Percentiles rank a stretch among this genome's conserved stretches.
These are phyloP conservation scores for Eublepharis macularius DNA, from an alignment of 2,113 vertebrate genomes.

Conservation along the genomic window DNA sequence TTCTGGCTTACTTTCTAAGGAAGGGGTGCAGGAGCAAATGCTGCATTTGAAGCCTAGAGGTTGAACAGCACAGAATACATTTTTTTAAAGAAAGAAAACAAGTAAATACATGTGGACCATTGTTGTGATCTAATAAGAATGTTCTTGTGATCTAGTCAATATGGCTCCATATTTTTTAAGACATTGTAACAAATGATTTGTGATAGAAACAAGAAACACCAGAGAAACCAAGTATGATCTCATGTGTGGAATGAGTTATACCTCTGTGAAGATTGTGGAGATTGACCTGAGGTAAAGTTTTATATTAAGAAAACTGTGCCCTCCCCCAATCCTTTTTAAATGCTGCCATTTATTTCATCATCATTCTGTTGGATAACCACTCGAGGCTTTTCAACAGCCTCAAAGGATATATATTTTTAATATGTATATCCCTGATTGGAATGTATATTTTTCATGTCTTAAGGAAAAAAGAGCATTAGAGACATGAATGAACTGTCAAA, in stretches of 20 bases:
- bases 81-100: too few species aligned
- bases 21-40: too few species aligned
- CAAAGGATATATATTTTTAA: not conserved
- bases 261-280: constrained; percentile 32
- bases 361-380: constrained; percentile 28
- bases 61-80: too few species aligned
- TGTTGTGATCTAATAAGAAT: not conserved
- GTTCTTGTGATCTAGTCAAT: not conserved
- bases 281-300: constrained; percentile 34
- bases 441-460: constrained; percentile 31
- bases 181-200: not conserved
- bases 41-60: too few species aligned
- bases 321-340: not conserved
- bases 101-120: not conserved
- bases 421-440: constrained; percentile 16
- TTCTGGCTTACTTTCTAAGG: too few species aligned
- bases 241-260: constrained; percentile 14
- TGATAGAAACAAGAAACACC: constrained; percentile 5
- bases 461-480: constrained; percentile 15
- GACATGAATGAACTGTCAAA: constrained; percentile 26
- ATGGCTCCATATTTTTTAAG: not conserved
- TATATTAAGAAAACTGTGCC: constrained; percentile 19
- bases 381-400: constrained; percentile 29
- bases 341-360: constrained; percentile 45
- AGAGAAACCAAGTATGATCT: constrained; percentile 30